phyloP scores from a whole-genome alignment of 2,113 vertebrate genomes.

The Dasyornis broadbenti region DNA sequence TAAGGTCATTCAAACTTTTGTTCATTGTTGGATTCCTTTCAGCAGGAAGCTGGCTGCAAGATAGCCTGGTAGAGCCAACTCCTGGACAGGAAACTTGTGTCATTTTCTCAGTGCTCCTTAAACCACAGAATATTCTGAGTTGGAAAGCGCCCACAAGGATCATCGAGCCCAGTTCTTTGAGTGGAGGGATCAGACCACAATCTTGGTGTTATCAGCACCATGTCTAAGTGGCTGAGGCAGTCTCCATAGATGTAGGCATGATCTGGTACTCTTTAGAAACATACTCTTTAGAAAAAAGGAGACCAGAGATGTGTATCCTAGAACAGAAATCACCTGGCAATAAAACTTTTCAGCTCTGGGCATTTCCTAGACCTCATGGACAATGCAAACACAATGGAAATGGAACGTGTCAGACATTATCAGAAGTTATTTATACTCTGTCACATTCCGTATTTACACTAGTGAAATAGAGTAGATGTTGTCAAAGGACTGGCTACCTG shows the following conservation, averaged over 20 bases:
- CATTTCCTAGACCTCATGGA: not conserved
- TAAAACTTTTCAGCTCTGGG: not conserved
- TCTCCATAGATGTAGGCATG: not conserved
- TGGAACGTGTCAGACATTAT: not conserved
- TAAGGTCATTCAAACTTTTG: not conserved
- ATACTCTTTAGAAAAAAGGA: not conserved
- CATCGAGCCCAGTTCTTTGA: fast-evolving
- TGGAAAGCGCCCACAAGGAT: not conserved
- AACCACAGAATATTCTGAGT: not conserved
- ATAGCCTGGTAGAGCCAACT: not conserved
- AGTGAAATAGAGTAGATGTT: not conserved
- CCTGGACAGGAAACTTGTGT: not conserved
- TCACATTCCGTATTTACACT: not conserved
- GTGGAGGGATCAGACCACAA: not conserved
- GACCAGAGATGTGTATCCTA: not conserved
- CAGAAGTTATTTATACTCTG: not conserved
- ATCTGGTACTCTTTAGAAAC: not conserved
- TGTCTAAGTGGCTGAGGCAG: not conserved
- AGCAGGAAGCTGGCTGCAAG: not conserved
- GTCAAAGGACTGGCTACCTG: not conserved
- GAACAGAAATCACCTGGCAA: not conserved
- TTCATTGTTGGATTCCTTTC: not conserved
- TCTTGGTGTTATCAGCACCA: not conserved
- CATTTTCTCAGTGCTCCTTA: not conserved
- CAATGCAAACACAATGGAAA: not conserved